A percentile compares a stretch with the other conserved stretches of the same genome.
Evolutionary conservation across 2,797 vertebrate genomes (phyloP).

Genomic region (Borostomias antarcticus): DNA sequence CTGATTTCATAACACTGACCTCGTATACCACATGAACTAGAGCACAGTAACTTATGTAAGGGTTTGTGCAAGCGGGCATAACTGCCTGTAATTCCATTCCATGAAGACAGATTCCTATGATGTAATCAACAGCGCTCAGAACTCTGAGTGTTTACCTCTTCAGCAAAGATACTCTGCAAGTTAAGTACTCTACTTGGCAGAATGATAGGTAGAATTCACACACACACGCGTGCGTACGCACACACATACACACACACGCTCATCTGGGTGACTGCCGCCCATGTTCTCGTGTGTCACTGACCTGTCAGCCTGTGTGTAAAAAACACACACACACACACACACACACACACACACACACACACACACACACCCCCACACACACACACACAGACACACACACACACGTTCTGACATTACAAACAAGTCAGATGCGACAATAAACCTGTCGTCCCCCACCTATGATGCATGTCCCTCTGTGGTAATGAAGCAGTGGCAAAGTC

Average conservation of each 20-base stretch:
- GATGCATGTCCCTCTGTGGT: slow-evolving; percentile 59
- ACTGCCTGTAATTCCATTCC: background rate
- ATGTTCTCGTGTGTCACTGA: slow-evolving; percentile 82
- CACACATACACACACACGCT: slow-evolving; percentile 42
- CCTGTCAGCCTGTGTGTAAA: slow-evolving; percentile 83
- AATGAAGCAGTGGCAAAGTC: no score
- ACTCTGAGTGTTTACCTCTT: no score
- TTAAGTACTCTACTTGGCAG: no score
- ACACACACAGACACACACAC: slow-evolving; percentile 11
- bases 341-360: slow-evolving; percentile 54
- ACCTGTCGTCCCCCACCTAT: no score
- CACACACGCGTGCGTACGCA: slow-evolving; percentile 5
- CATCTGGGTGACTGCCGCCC: slow-evolving; percentile 79
- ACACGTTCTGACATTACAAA: slow-evolving; percentile 60
- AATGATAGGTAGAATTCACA: no score
- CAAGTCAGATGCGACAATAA: slow-evolving; percentile 73
- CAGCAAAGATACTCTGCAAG: no score
- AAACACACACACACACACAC: slow-evolving; percentile 41
- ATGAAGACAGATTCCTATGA: background rate
- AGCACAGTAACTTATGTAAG: no score
- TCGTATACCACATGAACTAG: no score
- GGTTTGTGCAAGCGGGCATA: no score
- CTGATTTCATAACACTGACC: no score
- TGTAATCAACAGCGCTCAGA: no score
- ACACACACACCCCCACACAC: slow-evolving; percentile 27